Evolutionary conservation across 2,113 vertebrate species (phyloP).

Genomic region (Tichodroma muraria): DNA sequence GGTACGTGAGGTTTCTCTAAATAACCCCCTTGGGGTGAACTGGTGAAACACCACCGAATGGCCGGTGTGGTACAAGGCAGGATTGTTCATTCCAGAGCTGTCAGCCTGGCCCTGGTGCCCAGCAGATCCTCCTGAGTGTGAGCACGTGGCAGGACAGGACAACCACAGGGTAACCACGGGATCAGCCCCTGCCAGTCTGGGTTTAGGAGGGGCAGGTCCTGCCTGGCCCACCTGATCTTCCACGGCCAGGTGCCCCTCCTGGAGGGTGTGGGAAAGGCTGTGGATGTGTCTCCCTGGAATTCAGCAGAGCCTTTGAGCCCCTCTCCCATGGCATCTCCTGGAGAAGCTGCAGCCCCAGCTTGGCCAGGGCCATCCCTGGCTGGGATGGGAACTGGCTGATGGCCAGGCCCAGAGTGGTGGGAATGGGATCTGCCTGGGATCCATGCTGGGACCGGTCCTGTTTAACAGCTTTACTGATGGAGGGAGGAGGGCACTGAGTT

Average conservation of each 20-base stretch:
- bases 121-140: background rate
- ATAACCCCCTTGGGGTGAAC: background rate
- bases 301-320: background rate
- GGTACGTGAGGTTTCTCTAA: background rate
- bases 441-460: background rate
- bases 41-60: background rate
- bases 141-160: rapidly evolving
- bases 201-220: background rate
- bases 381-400: background rate
- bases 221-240: background rate
- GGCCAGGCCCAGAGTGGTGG: rapidly evolving
- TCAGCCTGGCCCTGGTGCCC: background rate
- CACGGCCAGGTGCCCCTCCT: background rate
- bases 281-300: background rate
- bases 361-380: background rate
- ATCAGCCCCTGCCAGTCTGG: background rate
- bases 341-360: background rate
- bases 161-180: background rate
- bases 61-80: rapidly evolving
- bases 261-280: background rate
- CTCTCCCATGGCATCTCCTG: background rate
- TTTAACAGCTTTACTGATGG: too few species aligned
- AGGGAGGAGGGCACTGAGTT: background rate
- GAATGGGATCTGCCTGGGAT: background rate
- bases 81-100: background rate